Percentiles rank a stretch among this genome's conserved stretches.
Conservation (phyloP, 2,113 vertebrate genomes). For the Centrocercus urophasianus region DNA sequence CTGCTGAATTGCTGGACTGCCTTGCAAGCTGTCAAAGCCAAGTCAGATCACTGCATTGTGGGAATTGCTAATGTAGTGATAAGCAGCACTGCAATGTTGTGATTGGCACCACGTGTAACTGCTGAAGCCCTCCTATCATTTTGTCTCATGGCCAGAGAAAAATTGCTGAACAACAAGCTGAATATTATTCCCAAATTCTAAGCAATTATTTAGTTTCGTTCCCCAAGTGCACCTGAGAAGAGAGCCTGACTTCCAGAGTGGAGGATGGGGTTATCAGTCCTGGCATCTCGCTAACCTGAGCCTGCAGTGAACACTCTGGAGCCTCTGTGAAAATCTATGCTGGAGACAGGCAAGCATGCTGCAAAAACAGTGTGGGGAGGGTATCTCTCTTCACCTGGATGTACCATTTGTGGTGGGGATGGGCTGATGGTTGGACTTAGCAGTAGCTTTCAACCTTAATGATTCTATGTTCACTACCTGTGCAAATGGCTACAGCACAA, state of each 20-base stretch:
- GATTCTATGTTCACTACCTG: too few species aligned
- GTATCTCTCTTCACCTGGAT: not conserved
- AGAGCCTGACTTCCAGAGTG: not conserved
- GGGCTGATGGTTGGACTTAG: too few species aligned
- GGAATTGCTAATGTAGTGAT: not conserved
- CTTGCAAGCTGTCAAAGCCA: not conserved
- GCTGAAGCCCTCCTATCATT: not conserved
- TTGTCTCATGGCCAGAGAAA: not conserved
- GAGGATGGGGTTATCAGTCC: not conserved
- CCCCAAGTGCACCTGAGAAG: not conserved
- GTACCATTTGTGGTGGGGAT: too few species aligned
- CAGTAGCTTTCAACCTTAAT: too few species aligned
- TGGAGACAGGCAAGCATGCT: not conserved
- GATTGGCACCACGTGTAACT: not conserved
- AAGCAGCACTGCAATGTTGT: not conserved
- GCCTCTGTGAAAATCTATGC: fast-evolving
- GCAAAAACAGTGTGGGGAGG: not conserved
- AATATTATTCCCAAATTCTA: not conserved
- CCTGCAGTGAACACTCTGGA: not conserved
- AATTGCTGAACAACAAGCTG: too few species aligned
- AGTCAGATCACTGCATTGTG: not conserved
- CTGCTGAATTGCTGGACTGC: not conserved
- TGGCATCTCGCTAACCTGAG: not conserved
- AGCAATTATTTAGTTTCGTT: not conserved
- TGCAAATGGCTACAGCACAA: not conserved